Percentiles rank a stretch among this genome's conserved stretches.
These are phyloP conservation scores for Hybos culiciformis DNA, from an alignment of 2,888 invertebrate species.

Conservation along the genomic window DNA sequence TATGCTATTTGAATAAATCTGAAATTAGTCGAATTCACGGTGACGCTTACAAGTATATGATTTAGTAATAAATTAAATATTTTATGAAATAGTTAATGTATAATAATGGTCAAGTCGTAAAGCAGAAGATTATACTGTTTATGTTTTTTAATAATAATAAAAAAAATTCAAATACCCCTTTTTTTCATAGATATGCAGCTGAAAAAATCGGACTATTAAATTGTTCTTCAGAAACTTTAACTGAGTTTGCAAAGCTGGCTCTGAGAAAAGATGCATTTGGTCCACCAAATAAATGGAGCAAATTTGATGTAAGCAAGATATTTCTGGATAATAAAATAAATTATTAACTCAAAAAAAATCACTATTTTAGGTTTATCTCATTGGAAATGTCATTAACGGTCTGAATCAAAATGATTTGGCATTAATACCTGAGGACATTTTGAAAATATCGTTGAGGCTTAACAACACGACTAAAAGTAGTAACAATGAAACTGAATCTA, in stretches of 20 bases:
- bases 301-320: conserved; percentile 21
- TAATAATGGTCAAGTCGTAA: background rate
- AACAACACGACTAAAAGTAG: too few relatives aligned
- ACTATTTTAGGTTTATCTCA: conserved; percentile 20
- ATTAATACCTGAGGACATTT: conserved; percentile 16
- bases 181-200: conserved; percentile 33
- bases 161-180: background rate
- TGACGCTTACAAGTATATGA: conserved; percentile 33
- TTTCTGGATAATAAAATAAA: background rate
- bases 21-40: conserved; percentile 42
- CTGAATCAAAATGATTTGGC: conserved; percentile 22
- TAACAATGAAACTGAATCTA: too few relatives aligned
- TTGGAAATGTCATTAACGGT: conserved; percentile 37
- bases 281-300: conserved; percentile 33
- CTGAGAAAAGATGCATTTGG: conserved; percentile 37
- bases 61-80: background rate
- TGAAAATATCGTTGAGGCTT: too few relatives aligned
- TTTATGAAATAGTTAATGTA: background rate
- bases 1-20: conserved; percentile 42
- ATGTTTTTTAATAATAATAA: too few relatives aligned
- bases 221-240: conserved; percentile 36
- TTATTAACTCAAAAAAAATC: background rate
- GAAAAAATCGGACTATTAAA: conserved; percentile 36
- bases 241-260: conserved; percentile 38
- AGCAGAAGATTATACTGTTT: too few relatives aligned